Evolutionary conservation across 2,113 vertebrate species (phyloP).

Genomic region (Poeciliopsis prolifica): DNA sequence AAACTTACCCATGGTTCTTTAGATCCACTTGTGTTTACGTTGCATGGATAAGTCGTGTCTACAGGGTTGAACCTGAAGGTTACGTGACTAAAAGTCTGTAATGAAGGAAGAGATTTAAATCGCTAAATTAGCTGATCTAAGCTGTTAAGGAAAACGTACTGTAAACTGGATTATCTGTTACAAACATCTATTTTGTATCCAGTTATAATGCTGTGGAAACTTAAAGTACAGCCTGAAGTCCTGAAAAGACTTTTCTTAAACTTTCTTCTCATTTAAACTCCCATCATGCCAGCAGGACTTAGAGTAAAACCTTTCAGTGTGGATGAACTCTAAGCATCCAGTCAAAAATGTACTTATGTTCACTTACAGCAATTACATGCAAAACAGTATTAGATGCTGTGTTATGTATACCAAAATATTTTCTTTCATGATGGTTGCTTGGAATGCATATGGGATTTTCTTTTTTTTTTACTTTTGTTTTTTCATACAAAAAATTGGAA

Average conservation of each 20-base stretch:
- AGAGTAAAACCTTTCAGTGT: constrained; percentile 16
- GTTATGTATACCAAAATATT: constrained; percentile 68
- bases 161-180: constrained; percentile 71
- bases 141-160: constrained; percentile 64
- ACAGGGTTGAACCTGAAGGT: constrained; percentile 35
- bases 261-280: constrained; percentile 4
- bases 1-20: constrained; percentile 55
- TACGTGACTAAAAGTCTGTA: constrained; percentile 34
- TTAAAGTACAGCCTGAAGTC: constrained; percentile 55
- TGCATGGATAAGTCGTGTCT: constrained; percentile 44
- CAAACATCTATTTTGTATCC: constrained; percentile 37
- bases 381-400: constrained; percentile 32
- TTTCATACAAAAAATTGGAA: constrained; percentile 51
- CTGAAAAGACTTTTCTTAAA: constrained; percentile 35
- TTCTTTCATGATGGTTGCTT: constrained; percentile 51
- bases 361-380: constrained; percentile 20
- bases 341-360: constrained; percentile 35
- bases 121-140: constrained; percentile 35
- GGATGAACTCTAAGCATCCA: constrained; percentile 38
- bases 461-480: constrained; percentile 16
- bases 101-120: constrained; percentile 36
- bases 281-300: constrained; percentile 46
- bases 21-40: constrained; percentile 33
- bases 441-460: constrained; percentile 37
- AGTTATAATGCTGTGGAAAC: constrained; percentile 22